phyloP scores from a whole-genome alignment of 2,797 vertebrate genomes.

The Chaetodon trifasciatus region DNA sequence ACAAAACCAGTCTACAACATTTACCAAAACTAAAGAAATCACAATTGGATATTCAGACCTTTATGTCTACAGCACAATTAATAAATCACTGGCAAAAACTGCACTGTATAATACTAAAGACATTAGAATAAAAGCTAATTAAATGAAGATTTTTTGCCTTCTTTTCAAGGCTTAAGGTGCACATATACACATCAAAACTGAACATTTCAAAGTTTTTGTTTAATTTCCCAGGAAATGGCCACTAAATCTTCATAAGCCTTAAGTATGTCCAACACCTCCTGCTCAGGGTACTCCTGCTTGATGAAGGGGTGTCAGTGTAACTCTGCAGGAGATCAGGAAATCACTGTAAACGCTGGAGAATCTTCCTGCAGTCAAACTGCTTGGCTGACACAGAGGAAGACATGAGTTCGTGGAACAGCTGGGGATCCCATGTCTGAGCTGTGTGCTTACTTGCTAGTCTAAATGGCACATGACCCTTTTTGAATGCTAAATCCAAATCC shows the following conservation, averaged over 20 bases:
- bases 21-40: background rate
- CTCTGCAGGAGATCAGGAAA: slow-evolving; percentile 45
- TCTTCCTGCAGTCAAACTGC: slow-evolving; percentile 59
- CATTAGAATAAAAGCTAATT: background rate
- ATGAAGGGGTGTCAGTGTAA: background rate
- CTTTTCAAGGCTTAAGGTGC: background rate
- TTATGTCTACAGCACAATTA: background rate
- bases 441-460: slow-evolving; percentile 55
- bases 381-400: slow-evolving; percentile 37
- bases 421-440: slow-evolving; percentile 55
- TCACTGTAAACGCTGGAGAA: slow-evolving; percentile 46
- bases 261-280: background rate
- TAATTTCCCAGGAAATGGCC: background rate
- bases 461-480: slow-evolving; percentile 78
- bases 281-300: slow-evolving; percentile 10
- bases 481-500: slow-evolving; percentile 83
- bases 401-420: slow-evolving; percentile 47
- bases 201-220: background rate
- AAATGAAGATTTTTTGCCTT: background rate
- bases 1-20: background rate
- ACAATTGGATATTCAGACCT: background rate
- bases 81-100: background rate
- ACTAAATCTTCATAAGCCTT: background rate
- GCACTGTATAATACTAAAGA: background rate
- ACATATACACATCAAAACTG: background rate